phyloP scores from a whole-genome alignment of 1,140 invertebrate genomes.

The Drosophila ercepeae region DNA sequence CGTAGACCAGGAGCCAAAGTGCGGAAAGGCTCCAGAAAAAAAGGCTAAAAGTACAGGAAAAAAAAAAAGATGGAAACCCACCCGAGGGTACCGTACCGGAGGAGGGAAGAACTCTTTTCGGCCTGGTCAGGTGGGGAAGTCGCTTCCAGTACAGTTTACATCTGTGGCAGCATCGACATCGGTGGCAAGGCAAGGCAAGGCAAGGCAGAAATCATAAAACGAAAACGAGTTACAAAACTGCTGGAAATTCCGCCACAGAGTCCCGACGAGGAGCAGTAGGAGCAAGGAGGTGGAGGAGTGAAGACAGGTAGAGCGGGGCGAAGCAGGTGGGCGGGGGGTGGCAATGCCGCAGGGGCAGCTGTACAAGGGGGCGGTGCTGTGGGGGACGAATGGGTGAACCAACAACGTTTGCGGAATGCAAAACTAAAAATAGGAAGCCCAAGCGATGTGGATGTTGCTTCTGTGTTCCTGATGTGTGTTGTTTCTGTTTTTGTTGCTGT shows the following conservation, averaged over 20 bases:
- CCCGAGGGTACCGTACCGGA: not conserved
- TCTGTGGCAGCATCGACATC: constrained; percentile 39
- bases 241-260: constrained; percentile 62
- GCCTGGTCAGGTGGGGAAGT: constrained; percentile 34
- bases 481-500: constrained; percentile 15
- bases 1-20: constrained; percentile 24
- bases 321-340: not conserved
- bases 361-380: constrained; percentile 5
- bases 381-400: constrained; percentile 42
- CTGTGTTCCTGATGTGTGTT: constrained; percentile 25
- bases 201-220: constrained; percentile 74
- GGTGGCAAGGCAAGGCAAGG: constrained; percentile 50
- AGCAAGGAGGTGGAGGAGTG: constrained; percentile 7
- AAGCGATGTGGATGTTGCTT: constrained; percentile 31
- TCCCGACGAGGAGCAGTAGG: too few relatives aligned
- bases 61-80: constrained; percentile 8
- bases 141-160: constrained; percentile 44
- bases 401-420: constrained; percentile 52
- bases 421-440: constrained; percentile 59
- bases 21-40: constrained; percentile 13
- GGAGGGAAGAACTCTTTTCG: constrained; percentile 25
- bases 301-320: not conserved
- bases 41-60: not conserved
- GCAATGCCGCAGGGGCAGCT: constrained; percentile 1
- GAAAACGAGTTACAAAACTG: constrained; percentile 80